Conservation (phyloP, 2,113 vertebrate species). For the Prunella fulvescens region DNA sequence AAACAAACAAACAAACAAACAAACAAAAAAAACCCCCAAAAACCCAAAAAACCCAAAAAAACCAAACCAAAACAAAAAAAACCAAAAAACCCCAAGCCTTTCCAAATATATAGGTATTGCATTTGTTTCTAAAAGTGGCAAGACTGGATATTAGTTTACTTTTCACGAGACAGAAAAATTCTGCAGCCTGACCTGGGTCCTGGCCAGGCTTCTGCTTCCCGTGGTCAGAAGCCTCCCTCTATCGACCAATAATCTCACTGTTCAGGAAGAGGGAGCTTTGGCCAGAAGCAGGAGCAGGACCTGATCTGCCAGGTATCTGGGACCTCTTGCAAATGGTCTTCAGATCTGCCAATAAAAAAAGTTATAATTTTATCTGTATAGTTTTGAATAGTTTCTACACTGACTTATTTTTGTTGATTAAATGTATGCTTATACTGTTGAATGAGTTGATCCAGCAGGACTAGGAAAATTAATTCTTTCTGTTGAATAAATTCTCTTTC, state of each 20-base stretch:
- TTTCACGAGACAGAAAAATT: not conserved
- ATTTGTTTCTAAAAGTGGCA: not conserved
- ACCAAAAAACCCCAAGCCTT: fast-evolving
- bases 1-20: too few species aligned
- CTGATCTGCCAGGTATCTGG: not conserved
- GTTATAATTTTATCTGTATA: not conserved
- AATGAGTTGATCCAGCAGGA: not conserved
- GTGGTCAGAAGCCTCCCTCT: conserved; percentile 47
- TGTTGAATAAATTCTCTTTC: not conserved
- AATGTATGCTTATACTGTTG: not conserved
- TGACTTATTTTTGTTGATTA: not conserved
- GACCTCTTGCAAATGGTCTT: not conserved
- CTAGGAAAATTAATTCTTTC: not conserved
- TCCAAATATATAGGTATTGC: not conserved
- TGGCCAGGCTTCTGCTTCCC: not conserved
- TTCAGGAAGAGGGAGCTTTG: not conserved
- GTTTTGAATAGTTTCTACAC: not conserved
- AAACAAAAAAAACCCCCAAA: too few species aligned
- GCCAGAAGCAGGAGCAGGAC: not conserved
- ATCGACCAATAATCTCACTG: not conserved
- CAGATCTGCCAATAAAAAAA: not conserved
- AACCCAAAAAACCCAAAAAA: too few species aligned
- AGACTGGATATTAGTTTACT: not conserved
- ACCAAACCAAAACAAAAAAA: too few species aligned
- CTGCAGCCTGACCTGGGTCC: not conserved